Percentiles rank a stretch among this genome's conserved stretches.
phyloP scores from a whole-genome alignment of 1,140 invertebrate genomes.

The Apis cerana region DNA sequence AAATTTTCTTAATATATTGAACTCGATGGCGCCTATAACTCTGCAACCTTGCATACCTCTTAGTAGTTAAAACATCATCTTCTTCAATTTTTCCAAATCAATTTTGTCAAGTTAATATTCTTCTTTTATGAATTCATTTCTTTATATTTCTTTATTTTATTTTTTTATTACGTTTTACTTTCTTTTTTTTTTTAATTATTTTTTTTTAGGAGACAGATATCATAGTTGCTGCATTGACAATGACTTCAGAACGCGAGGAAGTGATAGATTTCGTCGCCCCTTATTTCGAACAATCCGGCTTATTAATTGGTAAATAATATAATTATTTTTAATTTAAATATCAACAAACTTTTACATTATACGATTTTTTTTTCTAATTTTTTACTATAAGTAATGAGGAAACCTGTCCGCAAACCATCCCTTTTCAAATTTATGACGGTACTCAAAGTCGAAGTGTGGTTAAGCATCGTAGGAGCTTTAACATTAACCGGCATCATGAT shows the following conservation, averaged over 20 bases:
- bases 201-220: conserved; percentile 90
- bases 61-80: not conserved
- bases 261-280: conserved; percentile 96
- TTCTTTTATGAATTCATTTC: too few relatives aligned
- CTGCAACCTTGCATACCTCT: not conserved
- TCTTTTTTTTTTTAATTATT: not conserved
- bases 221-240: conserved; percentile 91
- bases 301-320: conserved; percentile 86
- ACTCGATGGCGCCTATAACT: not conserved
- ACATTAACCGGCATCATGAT: conserved; percentile 92
- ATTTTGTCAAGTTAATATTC: too few relatives aligned
- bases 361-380: not conserved
- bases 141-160: too few relatives aligned
- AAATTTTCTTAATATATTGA: not conserved
- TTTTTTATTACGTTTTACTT: not conserved
- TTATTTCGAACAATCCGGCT: conserved; percentile 94
- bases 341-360: not conserved
- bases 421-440: conserved; percentile 97
- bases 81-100: not conserved
- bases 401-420: conserved; percentile 90
- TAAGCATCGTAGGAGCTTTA: conserved; percentile 92
- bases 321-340: too few relatives aligned
- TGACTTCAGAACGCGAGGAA: conserved; percentile 96
- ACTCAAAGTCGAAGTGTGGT: conserved; percentile 91
- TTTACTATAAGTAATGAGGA: conserved; percentile 87